Evolutionary conservation across 2,113 vertebrate species (phyloP).

Genomic region (Oryzias javanicus): DNA sequence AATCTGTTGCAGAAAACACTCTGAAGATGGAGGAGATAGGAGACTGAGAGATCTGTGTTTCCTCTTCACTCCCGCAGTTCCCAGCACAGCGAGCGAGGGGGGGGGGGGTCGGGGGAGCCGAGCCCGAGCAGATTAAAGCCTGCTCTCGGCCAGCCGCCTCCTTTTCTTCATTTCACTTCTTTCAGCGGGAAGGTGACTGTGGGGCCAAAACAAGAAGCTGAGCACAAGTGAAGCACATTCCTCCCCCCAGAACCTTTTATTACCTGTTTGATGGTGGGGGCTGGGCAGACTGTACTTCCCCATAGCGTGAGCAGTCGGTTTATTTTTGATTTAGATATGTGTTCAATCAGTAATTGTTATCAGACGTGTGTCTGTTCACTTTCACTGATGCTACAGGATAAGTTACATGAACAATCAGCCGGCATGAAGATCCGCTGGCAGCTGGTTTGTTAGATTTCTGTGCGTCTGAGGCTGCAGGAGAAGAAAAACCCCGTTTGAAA

Average conservation of each 20-base stretch:
- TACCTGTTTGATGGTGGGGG: slow-evolving; percentile 8
- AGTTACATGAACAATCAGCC: no score
- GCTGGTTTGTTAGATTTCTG: no score
- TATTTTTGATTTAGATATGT: no score
- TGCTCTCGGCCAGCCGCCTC: slow-evolving; percentile 10
- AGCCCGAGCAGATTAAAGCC: slow-evolving; percentile 55
- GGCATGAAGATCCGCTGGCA: no score
- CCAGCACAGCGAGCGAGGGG: slow-evolving; percentile 28
- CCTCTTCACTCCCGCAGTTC: slow-evolving; percentile 17
- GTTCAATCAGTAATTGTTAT: no score
- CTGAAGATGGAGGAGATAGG: slow-evolving; percentile 30
- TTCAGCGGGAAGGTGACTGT: slow-evolving; percentile 13
- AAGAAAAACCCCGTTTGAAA: no score
- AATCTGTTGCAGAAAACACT: slow-evolving; percentile 43
- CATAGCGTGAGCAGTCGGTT: background rate
- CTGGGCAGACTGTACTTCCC: slow-evolving; percentile 3
- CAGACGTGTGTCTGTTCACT: no score
- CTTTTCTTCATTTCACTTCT: slow-evolving; percentile 35
- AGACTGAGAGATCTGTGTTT: slow-evolving; percentile 13
- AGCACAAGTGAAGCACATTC: slow-evolving; percentile 25
- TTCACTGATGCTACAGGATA: no score
- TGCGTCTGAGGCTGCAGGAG: no score
- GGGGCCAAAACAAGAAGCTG: slow-evolving; percentile 32
- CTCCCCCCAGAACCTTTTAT: slow-evolving; percentile 15
- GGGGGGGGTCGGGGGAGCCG: slow-evolving; percentile 33